phyloP scores from a whole-genome alignment of 2,888 invertebrate species.

The Oscheius sp. region DNA sequence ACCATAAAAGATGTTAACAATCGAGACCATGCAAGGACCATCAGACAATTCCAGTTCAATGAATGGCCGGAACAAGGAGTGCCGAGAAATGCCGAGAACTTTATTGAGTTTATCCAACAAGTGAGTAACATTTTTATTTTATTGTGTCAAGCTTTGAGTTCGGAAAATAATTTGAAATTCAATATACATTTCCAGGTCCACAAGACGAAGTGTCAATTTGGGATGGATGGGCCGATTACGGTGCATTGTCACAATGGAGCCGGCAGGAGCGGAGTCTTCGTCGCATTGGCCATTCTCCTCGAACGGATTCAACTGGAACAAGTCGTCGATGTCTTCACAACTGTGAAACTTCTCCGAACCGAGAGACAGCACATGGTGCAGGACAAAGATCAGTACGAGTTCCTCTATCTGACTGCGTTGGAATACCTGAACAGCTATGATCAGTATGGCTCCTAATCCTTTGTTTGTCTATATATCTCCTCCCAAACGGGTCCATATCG shows the following conservation, averaged over 20 bases:
- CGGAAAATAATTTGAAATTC: no score
- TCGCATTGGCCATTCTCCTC: conserved; percentile 93
- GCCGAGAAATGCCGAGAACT: conserved; percentile 96
- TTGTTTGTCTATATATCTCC: conserved; percentile 1
- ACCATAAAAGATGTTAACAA: conserved; percentile 94
- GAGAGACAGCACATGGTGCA: conserved; percentile 99
- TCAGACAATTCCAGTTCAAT: conserved; percentile 86
- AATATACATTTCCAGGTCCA: conserved; percentile 76
- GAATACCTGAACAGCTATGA: conserved; percentile 80
- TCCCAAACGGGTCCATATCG: conserved; percentile 22
- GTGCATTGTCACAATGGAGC: conserved; percentile 87
- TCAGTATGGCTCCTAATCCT: conserved; percentile 9
- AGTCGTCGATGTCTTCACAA: conserved; percentile 98
- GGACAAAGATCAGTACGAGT: conserved; percentile 99
- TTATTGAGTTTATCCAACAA: conserved; percentile 98
- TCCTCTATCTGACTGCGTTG: conserved; percentile 97
- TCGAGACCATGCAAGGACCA: conserved; percentile 91
- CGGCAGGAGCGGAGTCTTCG: conserved; percentile 97
- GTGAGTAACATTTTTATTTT: conserved; percentile 24
- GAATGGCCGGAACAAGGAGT: conserved; percentile 77
- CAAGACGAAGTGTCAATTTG: conserved; percentile 99
- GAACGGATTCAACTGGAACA: conserved; percentile 99
- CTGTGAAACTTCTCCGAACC: conserved; percentile 91
- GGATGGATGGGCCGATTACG: conserved; percentile 97
- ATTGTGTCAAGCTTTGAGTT: no score